A percentile compares a stretch with the other conserved stretches of the same genome.
Evolutionary conservation across 1,140 invertebrate genomes (phyloP).

Genomic region (Drosophila gunungcola): DNA sequence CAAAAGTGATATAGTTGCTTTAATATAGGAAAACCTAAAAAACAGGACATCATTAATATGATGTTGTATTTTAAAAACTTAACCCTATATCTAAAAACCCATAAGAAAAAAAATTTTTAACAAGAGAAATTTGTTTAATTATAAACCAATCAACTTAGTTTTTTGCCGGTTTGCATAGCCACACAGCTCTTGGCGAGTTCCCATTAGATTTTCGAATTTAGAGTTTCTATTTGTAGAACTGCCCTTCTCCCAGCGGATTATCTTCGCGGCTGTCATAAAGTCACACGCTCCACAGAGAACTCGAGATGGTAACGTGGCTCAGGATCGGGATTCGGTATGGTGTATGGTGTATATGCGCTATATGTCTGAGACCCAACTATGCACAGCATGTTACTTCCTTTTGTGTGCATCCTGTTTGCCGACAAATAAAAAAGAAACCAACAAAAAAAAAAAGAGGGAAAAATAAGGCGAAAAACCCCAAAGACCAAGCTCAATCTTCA

Average conservation of each 20-base stretch:
- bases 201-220: constrained; percentile 6
- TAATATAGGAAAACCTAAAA: too few species aligned
- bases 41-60: too few species aligned
- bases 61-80: too few species aligned
- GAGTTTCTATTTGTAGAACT: neutral
- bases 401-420: constrained; percentile 69
- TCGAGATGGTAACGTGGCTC: constrained; percentile 18
- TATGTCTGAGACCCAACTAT: constrained; percentile 37
- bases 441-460: neutral
- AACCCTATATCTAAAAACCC: too few species aligned
- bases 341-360: constrained; percentile 16
- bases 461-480: neutral
- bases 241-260: neutral
- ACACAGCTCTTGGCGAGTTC: neutral
- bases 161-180: neutral
- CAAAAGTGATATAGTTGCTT: too few species aligned
- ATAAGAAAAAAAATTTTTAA: too few species aligned
- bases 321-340: constrained; percentile 21
- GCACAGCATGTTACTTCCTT: constrained; percentile 79
- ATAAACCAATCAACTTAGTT: neutral
- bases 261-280: constrained; percentile 53
- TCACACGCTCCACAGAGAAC: constrained; percentile 61
- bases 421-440: constrained; percentile 16
- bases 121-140: neutral
- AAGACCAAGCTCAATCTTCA: neutral